Evolutionary conservation across 1,140 invertebrate species (phyloP).

Genomic region (Drosophila fuyamai): DNA sequence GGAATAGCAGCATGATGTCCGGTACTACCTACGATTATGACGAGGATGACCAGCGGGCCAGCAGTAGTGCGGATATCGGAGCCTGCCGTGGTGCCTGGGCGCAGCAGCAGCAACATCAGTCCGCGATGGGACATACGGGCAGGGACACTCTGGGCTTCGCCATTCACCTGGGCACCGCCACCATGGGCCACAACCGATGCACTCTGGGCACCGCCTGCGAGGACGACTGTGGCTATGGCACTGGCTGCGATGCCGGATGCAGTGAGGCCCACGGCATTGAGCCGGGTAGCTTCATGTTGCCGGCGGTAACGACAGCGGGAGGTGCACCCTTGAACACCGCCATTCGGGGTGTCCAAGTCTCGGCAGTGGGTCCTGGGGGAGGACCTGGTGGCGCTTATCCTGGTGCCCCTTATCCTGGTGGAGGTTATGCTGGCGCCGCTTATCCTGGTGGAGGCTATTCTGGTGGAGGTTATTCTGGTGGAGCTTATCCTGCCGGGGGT

Average conservation of each 20-base stretch:
- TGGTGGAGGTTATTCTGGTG: neutral
- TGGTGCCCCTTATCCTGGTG: no score
- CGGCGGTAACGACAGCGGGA: neutral
- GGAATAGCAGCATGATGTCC: neutral
- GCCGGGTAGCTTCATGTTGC: neutral
- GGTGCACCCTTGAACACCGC: neutral
- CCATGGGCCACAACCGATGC: neutral
- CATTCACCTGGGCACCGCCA: slow-evolving; percentile 5
- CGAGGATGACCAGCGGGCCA: no score
- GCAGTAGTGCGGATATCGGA: neutral
- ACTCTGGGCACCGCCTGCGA: slow-evolving; percentile 6
- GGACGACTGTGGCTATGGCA: slow-evolving; percentile 36
- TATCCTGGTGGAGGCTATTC: no score
- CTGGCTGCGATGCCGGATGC: slow-evolving; percentile 18
- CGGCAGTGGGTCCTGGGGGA: neutral
- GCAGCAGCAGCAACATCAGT: neutral
- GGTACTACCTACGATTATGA: neutral
- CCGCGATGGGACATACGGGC: neutral
- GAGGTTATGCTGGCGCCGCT: no score
- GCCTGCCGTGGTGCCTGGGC: neutral
- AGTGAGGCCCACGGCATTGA: neutral
- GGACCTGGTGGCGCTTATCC: no score
- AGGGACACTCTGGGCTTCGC: slow-evolving; percentile 5
- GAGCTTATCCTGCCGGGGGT: neutral
- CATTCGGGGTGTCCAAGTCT: neutral